Evolutionary conservation across 1,140 invertebrate genomes (phyloP).

Genomic region (Drosophila hydei): DNA sequence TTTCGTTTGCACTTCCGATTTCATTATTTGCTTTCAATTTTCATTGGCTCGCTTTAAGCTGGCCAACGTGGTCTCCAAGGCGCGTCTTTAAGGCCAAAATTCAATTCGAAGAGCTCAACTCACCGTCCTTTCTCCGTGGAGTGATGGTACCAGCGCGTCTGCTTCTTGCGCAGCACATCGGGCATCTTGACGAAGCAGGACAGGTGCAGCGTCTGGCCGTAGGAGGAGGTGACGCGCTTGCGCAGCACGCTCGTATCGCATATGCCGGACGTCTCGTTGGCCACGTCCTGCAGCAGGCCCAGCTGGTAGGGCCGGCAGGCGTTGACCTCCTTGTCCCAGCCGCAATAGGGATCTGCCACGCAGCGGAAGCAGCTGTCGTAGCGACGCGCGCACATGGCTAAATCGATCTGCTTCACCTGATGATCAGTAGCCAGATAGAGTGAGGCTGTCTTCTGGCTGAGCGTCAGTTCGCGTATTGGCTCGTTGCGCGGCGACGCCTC

Average conservation of each 20-base stretch:
- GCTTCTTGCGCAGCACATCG: conserved; percentile 87
- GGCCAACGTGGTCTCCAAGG: too few species aligned
- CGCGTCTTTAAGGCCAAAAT: conserved; percentile 19
- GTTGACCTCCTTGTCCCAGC: conserved; percentile 91
- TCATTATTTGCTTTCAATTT: conserved; percentile 73
- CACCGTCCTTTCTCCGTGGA: conserved; percentile 88
- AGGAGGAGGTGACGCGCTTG: conserved; percentile 89
- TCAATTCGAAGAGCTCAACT: conserved; percentile 30
- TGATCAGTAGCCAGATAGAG: conserved; percentile 91
- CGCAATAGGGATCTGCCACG: conserved; percentile 92
- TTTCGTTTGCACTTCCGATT: conserved; percentile 60
- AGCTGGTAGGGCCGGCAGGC: conserved; percentile 89
- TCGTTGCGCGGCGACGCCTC: conserved; percentile 88
- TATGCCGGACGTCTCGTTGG: conserved; percentile 88
- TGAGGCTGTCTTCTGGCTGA: conserved; percentile 89
- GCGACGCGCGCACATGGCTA: conserved; percentile 88
- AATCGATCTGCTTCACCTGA: conserved; percentile 89
- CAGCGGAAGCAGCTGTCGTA: conserved; percentile 92
- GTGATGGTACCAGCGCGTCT: conserved; percentile 89
- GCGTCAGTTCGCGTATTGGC: conserved; percentile 89
- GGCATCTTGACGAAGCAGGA: conserved; percentile 89
- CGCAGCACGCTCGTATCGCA: conserved; percentile 89
- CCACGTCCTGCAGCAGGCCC: conserved; percentile 88
- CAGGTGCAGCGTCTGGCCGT: conserved; percentile 91
- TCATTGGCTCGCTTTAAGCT: conserved; percentile 29